Percentiles rank a stretch among this genome's conserved stretches.
Evolutionary conservation across 2,797 vertebrate species (phyloP).

Genomic region (Mus caroli): DNA sequence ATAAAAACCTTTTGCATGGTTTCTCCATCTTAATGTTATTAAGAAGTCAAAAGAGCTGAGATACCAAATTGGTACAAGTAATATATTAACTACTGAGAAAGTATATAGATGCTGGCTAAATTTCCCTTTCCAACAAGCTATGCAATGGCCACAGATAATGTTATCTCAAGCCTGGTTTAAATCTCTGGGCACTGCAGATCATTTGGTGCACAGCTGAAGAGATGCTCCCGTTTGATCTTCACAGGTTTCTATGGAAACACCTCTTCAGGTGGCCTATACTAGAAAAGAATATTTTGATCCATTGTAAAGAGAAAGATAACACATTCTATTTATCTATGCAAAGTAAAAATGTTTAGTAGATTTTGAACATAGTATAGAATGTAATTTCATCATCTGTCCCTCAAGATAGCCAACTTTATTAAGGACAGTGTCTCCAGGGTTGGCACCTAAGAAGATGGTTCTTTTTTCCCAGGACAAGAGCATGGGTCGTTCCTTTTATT

Average conservation of each 20-base stretch:
- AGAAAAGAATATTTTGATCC: slow-evolving; percentile 71
- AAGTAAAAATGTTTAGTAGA: slow-evolving; percentile 80
- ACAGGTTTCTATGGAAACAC: slow-evolving; percentile 88
- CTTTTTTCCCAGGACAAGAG: slow-evolving; percentile 37
- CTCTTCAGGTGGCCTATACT: slow-evolving; percentile 77
- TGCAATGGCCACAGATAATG: slow-evolving; percentile 6
- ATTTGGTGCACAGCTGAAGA: slow-evolving; percentile 76
- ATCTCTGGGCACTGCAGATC: slow-evolving; percentile 70
- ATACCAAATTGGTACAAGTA: not conserved
- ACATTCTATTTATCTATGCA: slow-evolving; percentile 76
- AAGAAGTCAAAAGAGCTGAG: slow-evolving; percentile 18
- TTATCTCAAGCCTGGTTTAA: slow-evolving; percentile 50
- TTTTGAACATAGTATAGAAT: slow-evolving; percentile 74
- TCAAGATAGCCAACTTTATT: slow-evolving; percentile 63
- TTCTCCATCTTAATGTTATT: not conserved
- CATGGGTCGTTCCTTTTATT: slow-evolving; percentile 75
- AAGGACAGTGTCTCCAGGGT: not conserved
- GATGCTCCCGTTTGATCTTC: slow-evolving; percentile 74
- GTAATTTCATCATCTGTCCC: slow-evolving; percentile 70
- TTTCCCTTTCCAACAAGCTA: not conserved
- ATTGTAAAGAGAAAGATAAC: slow-evolving; percentile 83
- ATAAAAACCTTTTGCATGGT: not conserved
- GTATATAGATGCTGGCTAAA: not conserved
- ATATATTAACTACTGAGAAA: slow-evolving; percentile 27
- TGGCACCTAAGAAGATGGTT: slow-evolving; percentile 67